Percentiles rank a stretch among this genome's conserved stretches.
Conservation (phyloP, 2,888 invertebrate genomes). For the Dasypogon diadema region DNA sequence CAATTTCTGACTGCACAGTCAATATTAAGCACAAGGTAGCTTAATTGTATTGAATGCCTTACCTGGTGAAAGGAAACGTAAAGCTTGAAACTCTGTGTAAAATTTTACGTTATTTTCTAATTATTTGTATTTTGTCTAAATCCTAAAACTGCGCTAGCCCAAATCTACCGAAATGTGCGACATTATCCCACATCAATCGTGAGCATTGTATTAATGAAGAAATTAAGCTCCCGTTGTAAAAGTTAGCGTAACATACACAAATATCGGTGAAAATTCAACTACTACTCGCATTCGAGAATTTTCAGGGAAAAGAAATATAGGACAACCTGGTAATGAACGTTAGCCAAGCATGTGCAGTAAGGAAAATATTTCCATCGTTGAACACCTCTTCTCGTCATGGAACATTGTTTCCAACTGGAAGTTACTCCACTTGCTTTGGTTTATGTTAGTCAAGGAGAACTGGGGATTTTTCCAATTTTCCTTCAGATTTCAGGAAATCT, state of each 20-base stretch:
- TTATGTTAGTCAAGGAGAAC: too few species aligned
- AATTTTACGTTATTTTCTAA: too few species aligned
- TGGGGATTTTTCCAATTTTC: too few species aligned
- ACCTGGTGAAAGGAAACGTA: too few species aligned
- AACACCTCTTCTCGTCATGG: not conserved
- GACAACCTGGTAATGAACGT: conserved; percentile 22
- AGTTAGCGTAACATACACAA: not conserved
- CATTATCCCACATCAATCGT: conserved; percentile 5
- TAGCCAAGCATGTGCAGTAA: conserved; percentile 22
- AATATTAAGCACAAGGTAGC: too few species aligned
- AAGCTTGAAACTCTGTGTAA: too few species aligned
- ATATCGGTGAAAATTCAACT: not conserved
- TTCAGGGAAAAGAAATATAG: conserved; percentile 8
- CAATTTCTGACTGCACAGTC: too few species aligned
- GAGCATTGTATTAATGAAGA: not conserved
- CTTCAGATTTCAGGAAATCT: too few species aligned
- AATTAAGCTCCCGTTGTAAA: not conserved
- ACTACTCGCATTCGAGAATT: not conserved
- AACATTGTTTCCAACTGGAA: not conserved
- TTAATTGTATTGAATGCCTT: too few species aligned
- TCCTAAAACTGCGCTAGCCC: not conserved
- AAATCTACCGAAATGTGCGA: too few species aligned
- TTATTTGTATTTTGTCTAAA: too few species aligned
- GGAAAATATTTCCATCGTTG: not conserved
- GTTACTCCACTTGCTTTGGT: too few species aligned